These are phyloP conservation scores for Stictocephala bisonia DNA, from an alignment of 2,888 invertebrate species.

Conservation along the genomic window DNA sequence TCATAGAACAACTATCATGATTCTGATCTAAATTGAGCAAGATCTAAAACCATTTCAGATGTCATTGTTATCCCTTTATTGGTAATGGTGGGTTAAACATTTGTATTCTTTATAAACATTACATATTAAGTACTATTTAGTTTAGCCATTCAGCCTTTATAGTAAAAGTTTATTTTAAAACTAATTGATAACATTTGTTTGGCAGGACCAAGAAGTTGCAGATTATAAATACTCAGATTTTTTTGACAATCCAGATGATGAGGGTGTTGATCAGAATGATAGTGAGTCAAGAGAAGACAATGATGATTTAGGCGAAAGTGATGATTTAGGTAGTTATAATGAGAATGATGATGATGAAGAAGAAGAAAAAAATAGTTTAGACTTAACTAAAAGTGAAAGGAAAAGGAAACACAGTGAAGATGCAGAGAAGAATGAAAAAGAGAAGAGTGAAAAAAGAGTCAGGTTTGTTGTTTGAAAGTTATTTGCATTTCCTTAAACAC, in stretches of 20 bases:
- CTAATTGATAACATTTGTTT: background rate
- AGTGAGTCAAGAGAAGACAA: background rate
- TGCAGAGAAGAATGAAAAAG: too few species aligned
- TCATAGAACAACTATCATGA: too few species aligned
- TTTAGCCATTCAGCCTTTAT: too few species aligned
- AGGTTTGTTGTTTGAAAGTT: slow-evolving; percentile 7
- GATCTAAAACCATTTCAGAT: too few species aligned
- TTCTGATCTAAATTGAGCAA: too few species aligned
- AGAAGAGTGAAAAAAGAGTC: slow-evolving; percentile 12
- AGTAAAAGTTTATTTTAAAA: slow-evolving; percentile 47
- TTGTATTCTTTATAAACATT: too few species aligned
- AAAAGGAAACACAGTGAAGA: slow-evolving; percentile 9
- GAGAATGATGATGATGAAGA: slow-evolving; percentile 35
- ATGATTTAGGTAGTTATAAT: slow-evolving; percentile 51
- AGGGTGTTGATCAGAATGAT: slow-evolving; percentile 58
- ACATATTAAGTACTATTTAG: too few species aligned
- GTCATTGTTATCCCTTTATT: too few species aligned
- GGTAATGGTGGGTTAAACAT: too few species aligned
- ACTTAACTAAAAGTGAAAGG: slow-evolving; percentile 22
- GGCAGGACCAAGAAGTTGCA: slow-evolving; percentile 60
- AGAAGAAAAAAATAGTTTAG: slow-evolving; percentile 38
- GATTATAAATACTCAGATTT: slow-evolving; percentile 59
- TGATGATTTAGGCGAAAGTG: slow-evolving; percentile 35
- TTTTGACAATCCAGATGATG: slow-evolving; percentile 55
- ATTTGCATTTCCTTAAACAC: background rate